Evolutionary conservation across 53 echinoderm and acorn worm species (phyloP).

Genomic region (Apostichopus leukothele): DNA sequence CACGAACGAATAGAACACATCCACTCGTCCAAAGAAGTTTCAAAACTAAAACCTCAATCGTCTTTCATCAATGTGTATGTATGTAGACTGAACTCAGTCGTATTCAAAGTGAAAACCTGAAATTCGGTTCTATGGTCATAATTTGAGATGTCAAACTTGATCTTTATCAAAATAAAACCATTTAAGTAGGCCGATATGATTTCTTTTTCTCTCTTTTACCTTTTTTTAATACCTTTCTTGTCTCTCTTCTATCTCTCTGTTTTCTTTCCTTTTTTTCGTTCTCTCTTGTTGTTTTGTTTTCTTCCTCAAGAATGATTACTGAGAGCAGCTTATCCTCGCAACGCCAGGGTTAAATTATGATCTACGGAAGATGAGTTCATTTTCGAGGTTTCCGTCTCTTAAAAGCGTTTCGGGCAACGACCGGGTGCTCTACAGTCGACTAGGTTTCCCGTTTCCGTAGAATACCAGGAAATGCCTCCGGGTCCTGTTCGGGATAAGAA

Average conservation of each 20-base stretch:
- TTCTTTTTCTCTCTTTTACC: constrained; percentile 32
- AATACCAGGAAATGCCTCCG: constrained; percentile 30
- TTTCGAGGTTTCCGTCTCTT: constrained; percentile 39
- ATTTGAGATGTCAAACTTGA: constrained; percentile 40
- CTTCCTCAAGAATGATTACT: constrained; percentile 26
- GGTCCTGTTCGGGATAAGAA: constrained; percentile 38
- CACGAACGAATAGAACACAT: too few species aligned
- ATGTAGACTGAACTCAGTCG: neutral
- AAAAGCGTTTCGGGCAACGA: constrained; percentile 48
- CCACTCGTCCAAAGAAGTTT: too few species aligned
- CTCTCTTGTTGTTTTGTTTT: constrained; percentile 23
- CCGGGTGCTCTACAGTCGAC: constrained; percentile 37
- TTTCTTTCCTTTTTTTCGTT: neutral
- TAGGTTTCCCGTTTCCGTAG: constrained; percentile 42
- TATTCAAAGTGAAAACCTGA: constrained; percentile 38
- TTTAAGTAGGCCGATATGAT: constrained; percentile 45
- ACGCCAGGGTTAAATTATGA: constrained; percentile 44
- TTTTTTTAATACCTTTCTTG: neutral
- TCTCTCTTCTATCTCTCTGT: neutral
- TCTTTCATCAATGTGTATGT: neutral
- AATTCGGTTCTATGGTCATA: constrained; percentile 35
- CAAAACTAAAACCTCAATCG: too few species aligned
- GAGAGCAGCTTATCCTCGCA: constrained; percentile 24
- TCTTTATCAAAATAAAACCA: constrained; percentile 25
- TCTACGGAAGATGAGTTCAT: constrained; percentile 36